Conservation (phyloP, 2,797 vertebrate species). For the Erpetoichthys calabaricus region DNA sequence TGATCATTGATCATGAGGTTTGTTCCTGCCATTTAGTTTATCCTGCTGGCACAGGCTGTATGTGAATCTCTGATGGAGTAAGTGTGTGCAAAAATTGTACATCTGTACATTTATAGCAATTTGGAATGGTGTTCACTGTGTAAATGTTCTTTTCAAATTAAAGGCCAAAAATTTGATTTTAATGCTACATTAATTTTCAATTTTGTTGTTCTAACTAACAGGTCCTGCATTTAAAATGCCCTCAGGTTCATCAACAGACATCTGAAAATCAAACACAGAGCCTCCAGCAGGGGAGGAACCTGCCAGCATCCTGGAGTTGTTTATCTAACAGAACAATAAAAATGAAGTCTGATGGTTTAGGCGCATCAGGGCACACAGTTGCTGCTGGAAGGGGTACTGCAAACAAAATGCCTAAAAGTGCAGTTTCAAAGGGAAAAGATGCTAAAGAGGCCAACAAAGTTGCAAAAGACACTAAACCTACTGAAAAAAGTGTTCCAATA, state of each 20-base stretch:
- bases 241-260: slow-evolving; percentile 29
- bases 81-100: no score
- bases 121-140: no score
- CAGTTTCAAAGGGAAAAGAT: slow-evolving; percentile 57
- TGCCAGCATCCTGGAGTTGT: slow-evolving; percentile 29
- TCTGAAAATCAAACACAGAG: slow-evolving; percentile 45
- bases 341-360: slow-evolving; percentile 95
- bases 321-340: slow-evolving; percentile 43
- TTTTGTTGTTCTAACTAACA: no score
- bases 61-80: no score
- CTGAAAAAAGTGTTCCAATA: slow-evolving; percentile 42
- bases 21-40: no score
- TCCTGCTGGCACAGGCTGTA: no score
- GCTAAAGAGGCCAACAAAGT: slow-evolving; percentile 47
- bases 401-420: slow-evolving; percentile 57
- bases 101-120: no score
- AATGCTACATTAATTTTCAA: no score
- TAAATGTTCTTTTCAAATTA: no score
- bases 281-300: slow-evolving; percentile 37
- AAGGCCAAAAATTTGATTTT: no score
- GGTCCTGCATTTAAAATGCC: slow-evolving; percentile 59
- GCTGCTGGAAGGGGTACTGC: slow-evolving; percentile 37
- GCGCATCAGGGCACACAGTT: slow-evolving; percentile 52
- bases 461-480: slow-evolving; percentile 49
- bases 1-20: no score